Evolutionary conservation across 2,113 vertebrate genomes (phyloP).

Genomic region (Brienomyrus brachyistius): DNA sequence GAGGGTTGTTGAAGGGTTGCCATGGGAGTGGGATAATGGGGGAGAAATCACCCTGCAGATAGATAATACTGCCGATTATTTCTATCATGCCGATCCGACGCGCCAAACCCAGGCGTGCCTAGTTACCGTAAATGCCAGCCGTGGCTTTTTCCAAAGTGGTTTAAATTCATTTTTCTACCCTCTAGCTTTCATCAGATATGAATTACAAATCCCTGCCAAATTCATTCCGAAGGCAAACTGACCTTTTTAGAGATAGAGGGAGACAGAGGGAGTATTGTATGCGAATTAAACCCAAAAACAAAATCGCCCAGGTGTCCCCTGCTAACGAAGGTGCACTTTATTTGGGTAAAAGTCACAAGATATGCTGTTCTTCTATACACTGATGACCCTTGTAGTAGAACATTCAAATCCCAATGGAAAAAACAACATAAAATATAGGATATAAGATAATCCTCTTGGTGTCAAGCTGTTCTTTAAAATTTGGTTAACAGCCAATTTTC

Average conservation of each 20-base stretch:
- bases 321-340: neutral
- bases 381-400: neutral
- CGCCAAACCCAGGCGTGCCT: neutral
- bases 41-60: neutral
- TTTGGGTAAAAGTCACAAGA: neutral
- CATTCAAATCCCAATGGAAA: neutral
- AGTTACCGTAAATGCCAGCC: neutral
- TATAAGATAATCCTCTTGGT: neutral
- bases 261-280: neutral
- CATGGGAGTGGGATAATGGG: constrained; percentile 19
- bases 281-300: neutral
- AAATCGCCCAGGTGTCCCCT: neutral
- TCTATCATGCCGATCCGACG: neutral
- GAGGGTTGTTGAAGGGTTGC: constrained; percentile 14
- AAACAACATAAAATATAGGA: neutral
- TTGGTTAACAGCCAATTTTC: neutral
- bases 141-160: neutral
- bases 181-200: constrained; percentile 17
- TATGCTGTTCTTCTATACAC: neutral
- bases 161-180: constrained; percentile 29
- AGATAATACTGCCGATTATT: neutral
- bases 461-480: neutral
- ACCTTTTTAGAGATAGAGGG: constrained; percentile 18
- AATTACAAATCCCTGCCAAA: constrained; percentile 31
- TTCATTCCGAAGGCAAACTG: constrained; percentile 23